These are phyloP conservation scores for Campoletis sonorensis DNA, from an alignment of 1,140 invertebrate species.

Conservation along the genomic window DNA sequence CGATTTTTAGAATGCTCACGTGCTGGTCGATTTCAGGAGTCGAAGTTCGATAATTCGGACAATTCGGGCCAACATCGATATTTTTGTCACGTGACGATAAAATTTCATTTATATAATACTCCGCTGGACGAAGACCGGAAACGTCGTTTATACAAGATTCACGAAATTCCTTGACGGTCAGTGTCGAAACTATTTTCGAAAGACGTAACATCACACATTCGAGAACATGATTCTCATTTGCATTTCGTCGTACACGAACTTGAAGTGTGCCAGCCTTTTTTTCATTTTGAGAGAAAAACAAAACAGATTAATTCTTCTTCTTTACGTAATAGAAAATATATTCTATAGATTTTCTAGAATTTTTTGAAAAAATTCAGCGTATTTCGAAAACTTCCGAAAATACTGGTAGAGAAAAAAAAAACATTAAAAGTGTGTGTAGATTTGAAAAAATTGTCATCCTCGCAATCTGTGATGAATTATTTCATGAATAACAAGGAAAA, in stretches of 20 bases:
- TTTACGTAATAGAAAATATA: too few relatives aligned
- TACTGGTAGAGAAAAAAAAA: too few relatives aligned
- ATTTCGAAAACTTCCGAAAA: too few relatives aligned
- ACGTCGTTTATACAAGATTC: constrained; percentile 46
- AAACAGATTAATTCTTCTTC: background rate
- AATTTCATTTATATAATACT: constrained; percentile 64
- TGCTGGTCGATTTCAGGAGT: background rate
- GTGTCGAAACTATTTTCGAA: constrained; percentile 76
- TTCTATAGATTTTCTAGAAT: too few relatives aligned
- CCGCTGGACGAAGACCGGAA: constrained; percentile 49
- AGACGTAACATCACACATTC: constrained; percentile 80
- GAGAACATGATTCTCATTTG: constrained; percentile 82
- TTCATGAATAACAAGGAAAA: background rate
- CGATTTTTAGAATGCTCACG: constrained; percentile 45
- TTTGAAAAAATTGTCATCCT: too few relatives aligned
- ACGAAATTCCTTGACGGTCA: constrained; percentile 80
- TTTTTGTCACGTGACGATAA: constrained; percentile 43
- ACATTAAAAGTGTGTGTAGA: too few relatives aligned
- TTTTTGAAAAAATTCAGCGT: too few relatives aligned
- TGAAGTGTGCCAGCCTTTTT: constrained; percentile 79
- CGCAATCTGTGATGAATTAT: too few relatives aligned
- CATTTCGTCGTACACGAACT: constrained; percentile 81
- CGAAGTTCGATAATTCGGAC: background rate
- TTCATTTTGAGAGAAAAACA: background rate
- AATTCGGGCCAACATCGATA: background rate